These are phyloP conservation scores for Pyralis farinalis DNA, from an alignment of 2,888 invertebrate species.

Conservation along the genomic window DNA sequence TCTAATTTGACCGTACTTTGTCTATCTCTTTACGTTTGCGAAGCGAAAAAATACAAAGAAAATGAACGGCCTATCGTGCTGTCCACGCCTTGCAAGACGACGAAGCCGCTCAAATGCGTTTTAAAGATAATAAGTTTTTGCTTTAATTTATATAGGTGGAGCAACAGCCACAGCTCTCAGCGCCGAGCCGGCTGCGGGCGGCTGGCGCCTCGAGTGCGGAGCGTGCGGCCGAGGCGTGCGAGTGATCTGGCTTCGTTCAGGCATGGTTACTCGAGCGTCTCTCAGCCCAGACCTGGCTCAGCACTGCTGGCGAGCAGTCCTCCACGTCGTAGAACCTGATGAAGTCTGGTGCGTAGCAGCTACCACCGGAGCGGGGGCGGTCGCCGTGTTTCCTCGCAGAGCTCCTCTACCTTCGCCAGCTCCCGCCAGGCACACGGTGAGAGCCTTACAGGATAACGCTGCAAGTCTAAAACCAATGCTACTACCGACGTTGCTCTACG, in stretches of 20 bases:
- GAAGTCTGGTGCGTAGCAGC: slow-evolving; percentile 69
- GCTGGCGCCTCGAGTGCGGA: slow-evolving; percentile 68
- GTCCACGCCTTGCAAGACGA: too few species aligned
- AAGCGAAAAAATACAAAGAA: too few species aligned
- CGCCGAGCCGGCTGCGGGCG: slow-evolving; percentile 44
- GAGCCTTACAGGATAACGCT: slow-evolving; percentile 41
- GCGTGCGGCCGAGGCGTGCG: slow-evolving; percentile 62
- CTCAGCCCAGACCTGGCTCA: slow-evolving; percentile 50
- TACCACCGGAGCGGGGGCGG: slow-evolving; percentile 46
- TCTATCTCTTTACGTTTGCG: too few species aligned
- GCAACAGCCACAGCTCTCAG: slow-evolving; percentile 60
- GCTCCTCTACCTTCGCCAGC: slow-evolving; percentile 47
- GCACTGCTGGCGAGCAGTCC: slow-evolving; percentile 64
- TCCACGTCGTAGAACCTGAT: slow-evolving; percentile 53
- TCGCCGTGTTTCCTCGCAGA: slow-evolving; percentile 60
- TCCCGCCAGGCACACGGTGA: slow-evolving; percentile 55
- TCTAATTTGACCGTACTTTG: too few species aligned
- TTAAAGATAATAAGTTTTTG: too few species aligned
- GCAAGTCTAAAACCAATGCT: slow-evolving; percentile 4
- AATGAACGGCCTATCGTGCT: too few species aligned
- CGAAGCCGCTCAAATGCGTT: too few species aligned
- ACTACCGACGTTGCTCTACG: slow-evolving; percentile 2
- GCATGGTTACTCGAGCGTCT: slow-evolving; percentile 37
- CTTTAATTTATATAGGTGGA: slow-evolving; percentile 33
- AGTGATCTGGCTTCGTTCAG: slow-evolving; percentile 44